Percentiles rank a stretch among this genome's conserved stretches.
Evolutionary conservation across 2,888 invertebrate species (phyloP).

Genomic region (Calliphora vomitoria): DNA sequence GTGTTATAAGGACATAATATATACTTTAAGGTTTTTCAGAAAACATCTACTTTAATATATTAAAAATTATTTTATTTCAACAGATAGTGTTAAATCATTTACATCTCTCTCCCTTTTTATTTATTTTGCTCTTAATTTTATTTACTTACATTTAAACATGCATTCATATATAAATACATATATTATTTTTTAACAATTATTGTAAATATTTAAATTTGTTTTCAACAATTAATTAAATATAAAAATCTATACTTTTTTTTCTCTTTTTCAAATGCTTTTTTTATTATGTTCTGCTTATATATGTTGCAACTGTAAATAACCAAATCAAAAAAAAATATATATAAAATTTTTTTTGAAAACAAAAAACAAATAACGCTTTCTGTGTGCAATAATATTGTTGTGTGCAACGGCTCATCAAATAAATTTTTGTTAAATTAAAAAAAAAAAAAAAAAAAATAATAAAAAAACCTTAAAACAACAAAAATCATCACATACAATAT

Average conservation of each 20-base stretch:
- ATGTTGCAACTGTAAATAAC: constrained; percentile 75
- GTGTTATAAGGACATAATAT: no score
- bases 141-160: constrained; percentile 60
- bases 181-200: constrained; percentile 55
- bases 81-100: background rate
- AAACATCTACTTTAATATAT: no score
- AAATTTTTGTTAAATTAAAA: constrained; percentile 56
- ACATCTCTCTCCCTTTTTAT: background rate
- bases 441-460: constrained; percentile 58
- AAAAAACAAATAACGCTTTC: constrained; percentile 52
- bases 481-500: constrained; percentile 52
- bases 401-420: constrained; percentile 70
- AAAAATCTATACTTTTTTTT: constrained; percentile 67
- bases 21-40: no score
- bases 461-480: constrained; percentile 50
- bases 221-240: constrained; percentile 72
- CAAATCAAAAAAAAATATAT: constrained; percentile 52
- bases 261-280: constrained; percentile 74
- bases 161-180: constrained; percentile 25
- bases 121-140: constrained; percentile 19
- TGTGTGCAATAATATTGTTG: constrained; percentile 24
- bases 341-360: background rate
- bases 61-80: no score
- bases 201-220: constrained; percentile 73
- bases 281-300: constrained; percentile 76